Percentiles rank a stretch among this genome's conserved stretches.
These are phyloP conservation scores for Sycophila sp. DNA, from an alignment of 1,140 invertebrate genomes.

Conservation along the genomic window DNA sequence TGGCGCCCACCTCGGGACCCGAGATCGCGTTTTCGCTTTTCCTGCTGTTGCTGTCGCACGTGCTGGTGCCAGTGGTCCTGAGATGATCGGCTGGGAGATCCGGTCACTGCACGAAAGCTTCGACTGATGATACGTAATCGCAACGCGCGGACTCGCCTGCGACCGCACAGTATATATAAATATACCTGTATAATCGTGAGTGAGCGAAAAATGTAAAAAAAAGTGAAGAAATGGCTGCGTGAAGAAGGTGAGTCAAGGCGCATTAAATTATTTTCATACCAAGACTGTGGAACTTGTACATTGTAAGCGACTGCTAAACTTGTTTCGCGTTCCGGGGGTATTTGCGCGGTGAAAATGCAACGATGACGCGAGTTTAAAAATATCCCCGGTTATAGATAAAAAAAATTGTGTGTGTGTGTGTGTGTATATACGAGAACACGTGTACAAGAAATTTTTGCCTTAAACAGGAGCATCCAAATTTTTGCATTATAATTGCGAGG, in stretches of 20 bases:
- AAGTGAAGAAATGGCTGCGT: not conserved
- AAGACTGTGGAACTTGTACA: constrained; percentile 36
- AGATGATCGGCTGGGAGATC: constrained; percentile 51
- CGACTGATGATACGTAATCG: constrained; percentile 13
- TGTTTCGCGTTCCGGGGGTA: no score
- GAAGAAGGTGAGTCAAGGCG: constrained; percentile 34
- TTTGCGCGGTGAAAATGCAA: no score
- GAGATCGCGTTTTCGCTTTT: constrained; percentile 44
- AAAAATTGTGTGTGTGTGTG: no score
- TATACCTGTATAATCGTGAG: not conserved
- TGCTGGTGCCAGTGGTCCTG: constrained; percentile 47
- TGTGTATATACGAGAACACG: not conserved
- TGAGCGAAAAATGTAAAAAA: not conserved
- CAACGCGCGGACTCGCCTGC: not conserved
- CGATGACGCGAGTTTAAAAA: no score
- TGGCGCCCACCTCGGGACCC: constrained; percentile 14
- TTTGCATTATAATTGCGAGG: no score
- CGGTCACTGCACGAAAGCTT: not conserved
- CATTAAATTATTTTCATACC: constrained; percentile 61
- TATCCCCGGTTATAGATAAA: no score
- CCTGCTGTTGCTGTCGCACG: constrained; percentile 47
- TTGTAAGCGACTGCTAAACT: constrained; percentile 34
- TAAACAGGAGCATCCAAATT: constrained; percentile 10
- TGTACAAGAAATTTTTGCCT: constrained; percentile 24
- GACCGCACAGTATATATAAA: not conserved